These are phyloP conservation scores for Tragelaphus imberbis DNA, from an alignment of 2,113 vertebrate species.

Conservation along the genomic window DNA sequence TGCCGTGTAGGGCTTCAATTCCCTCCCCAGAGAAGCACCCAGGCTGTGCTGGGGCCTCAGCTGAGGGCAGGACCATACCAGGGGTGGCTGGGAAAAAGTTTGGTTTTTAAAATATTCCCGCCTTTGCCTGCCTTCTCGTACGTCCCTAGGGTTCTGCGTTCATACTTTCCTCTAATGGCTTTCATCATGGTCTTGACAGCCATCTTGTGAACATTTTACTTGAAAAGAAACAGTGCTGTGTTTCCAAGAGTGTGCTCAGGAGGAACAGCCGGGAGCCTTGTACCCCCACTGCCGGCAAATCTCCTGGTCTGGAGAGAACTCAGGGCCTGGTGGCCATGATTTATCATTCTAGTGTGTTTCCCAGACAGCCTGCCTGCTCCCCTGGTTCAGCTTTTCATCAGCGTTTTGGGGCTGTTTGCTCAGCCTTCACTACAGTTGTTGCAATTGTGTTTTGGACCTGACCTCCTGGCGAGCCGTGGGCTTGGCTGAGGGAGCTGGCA, in stretches of 20 bases:
- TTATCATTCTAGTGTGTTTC: conserved; percentile 43
- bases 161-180: background rate
- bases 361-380: conserved; percentile 4
- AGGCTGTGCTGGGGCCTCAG: background rate
- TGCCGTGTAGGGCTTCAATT: background rate
- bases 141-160: background rate
- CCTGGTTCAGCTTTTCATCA: conserved; percentile 29
- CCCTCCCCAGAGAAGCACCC: background rate
- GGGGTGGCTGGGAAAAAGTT: background rate
- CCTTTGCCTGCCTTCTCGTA: background rate
- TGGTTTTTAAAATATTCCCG: background rate
- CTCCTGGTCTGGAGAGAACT: background rate
- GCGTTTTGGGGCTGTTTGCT: conserved; percentile 41
- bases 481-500: conserved; percentile 49
- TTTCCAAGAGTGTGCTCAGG: background rate
- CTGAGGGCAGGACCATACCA: background rate
- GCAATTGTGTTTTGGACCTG: conserved; percentile 53
- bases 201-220: background rate
- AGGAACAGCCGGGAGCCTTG: background rate
- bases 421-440: conserved; percentile 38
- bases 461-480: conserved; percentile 46
- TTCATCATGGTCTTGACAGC: background rate
- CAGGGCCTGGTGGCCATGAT: background rate
- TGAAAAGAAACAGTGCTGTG: background rate
- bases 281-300: background rate